Conservation (phyloP, 2,888 invertebrate genomes). For the Drosophila neotestacea region DNA sequence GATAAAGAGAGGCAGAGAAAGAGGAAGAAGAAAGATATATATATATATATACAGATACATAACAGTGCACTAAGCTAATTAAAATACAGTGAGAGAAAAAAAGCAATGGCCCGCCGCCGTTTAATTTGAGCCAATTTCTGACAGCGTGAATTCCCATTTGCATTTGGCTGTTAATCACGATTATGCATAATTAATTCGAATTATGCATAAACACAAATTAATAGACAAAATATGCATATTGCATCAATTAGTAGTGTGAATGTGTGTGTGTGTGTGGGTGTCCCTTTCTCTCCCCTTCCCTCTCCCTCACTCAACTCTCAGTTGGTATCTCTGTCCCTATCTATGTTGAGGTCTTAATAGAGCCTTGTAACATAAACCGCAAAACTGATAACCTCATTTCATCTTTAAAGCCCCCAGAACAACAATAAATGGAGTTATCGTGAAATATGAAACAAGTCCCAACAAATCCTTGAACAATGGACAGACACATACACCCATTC, state of each 20-base stretch:
- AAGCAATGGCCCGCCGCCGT: constrained; percentile 41
- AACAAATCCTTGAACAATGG: constrained; percentile 78
- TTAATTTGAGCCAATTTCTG: constrained; percentile 49
- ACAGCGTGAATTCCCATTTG: constrained; percentile 53
- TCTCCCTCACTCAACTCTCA: neutral
- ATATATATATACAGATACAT: neutral
- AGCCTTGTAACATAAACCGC: constrained; percentile 54
- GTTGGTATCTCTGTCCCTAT: constrained; percentile 5
- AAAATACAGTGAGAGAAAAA: constrained; percentile 58
- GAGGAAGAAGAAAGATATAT: constrained; percentile 1
- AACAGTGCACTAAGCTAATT: constrained; percentile 44
- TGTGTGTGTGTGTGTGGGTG: neutral
- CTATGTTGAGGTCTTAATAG: constrained; percentile 45
- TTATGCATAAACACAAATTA: constrained; percentile 80
- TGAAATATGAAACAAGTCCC: constrained; percentile 80
- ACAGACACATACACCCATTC: constrained; percentile 30
- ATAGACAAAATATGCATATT: constrained; percentile 79
- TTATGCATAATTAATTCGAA: constrained; percentile 80
- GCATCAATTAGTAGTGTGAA: constrained; percentile 70
- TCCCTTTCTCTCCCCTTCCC: neutral
- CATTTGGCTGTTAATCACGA: constrained; percentile 79
- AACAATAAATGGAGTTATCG: constrained; percentile 78
- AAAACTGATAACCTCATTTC: constrained; percentile 72
- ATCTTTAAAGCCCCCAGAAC: constrained; percentile 67
- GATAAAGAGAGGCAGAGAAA: neutral